Evolutionary conservation across 2,888 invertebrate species (phyloP), one percentile per base, ranked within the genome.

Genomic region (Athalia rosae): DNA sequence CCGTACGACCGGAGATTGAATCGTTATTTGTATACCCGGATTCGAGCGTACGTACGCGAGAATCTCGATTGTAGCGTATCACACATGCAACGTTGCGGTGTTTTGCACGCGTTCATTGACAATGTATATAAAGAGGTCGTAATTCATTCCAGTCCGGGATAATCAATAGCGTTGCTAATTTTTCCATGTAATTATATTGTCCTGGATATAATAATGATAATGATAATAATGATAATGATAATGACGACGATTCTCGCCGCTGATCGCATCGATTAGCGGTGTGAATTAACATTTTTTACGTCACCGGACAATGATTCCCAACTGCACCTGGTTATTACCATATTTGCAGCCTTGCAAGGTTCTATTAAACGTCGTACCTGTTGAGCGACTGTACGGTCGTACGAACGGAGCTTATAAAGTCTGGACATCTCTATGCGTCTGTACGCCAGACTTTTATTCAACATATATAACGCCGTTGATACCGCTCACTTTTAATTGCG

Each of bases 261-360:
- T 28, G 28, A 28, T 28, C 28, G 28, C 28, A 28, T 28, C 28
- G 28, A 28, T 28, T 28, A 28, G 28, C 28, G 28, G 48, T 48
- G 4, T n/a, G 11, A 0, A 48, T 13, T 41, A 61, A 61, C 61
- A 47, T 41, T 62, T 6, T n/a, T 56, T 43, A 28, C 74, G 61
- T 74, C 74, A 61, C 41, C 61, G 74, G 74, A 56, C 74, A 61
- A 74, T 74, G 61, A 61, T 74, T 74, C 61, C 74, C 28, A 28
- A 28, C 28, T 74, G 61, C 74, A 62, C 74, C 61, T 74, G 74
- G 15, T 74, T 15, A 62, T 74, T 61, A 48, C 74, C 76, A 62
- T 73, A 66, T 77, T 77, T 79, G 82, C 85, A 85, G 87, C 87
- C 87, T 87, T 87, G 87, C 87, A 87, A 87, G 87, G 87, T 71